These are phyloP conservation scores for Sialis fuliginosa DNA, from an alignment of 2,888 invertebrate species.

Conservation along the genomic window DNA sequence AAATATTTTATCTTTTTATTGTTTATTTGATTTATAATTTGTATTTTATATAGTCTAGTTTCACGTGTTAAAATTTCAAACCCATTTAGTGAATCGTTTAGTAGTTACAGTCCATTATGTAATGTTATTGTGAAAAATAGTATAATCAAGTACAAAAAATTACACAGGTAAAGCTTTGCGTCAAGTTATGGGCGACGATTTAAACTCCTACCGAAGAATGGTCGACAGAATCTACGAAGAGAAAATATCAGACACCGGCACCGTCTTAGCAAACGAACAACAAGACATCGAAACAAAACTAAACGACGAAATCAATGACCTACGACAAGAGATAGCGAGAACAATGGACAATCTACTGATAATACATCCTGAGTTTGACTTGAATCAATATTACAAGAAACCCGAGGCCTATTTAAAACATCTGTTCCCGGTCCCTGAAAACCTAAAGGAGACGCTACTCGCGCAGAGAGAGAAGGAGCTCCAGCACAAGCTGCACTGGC, in stretches of 20 bases:
- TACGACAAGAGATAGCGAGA: conserved; percentile 18
- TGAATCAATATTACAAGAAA: conserved; percentile 18
- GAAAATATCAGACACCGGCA: conserved; percentile 24
- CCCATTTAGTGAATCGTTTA: no score
- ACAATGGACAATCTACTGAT: conserved; percentile 20
- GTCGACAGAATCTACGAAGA: conserved; percentile 23
- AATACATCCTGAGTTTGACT: conserved; percentile 20
- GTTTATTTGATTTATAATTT: no score
- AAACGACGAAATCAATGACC: conserved; percentile 16
- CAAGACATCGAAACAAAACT: conserved; percentile 17
- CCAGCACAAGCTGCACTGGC: conserved; percentile 23
- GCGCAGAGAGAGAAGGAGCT: conserved; percentile 18
- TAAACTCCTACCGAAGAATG: conserved; percentile 18
- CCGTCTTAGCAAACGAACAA: conserved; percentile 23
- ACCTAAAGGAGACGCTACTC: neutral
- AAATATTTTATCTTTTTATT: no score
- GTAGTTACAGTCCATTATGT: no score
- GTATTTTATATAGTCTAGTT: no score
- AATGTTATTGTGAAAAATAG: no score
- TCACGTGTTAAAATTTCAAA: no score
- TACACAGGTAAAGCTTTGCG: conserved; percentile 15
- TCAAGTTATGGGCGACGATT: conserved; percentile 19
- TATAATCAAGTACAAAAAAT: neutral
- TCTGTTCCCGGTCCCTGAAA: conserved; percentile 14
- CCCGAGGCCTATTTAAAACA: conserved; percentile 16